Evolutionary conservation across 2,113 vertebrate species (phyloP).

Genomic region (Oryctolagus cuniculus): mOryCun1.1 NC_091438.1:4181501-4182000

Average conservation of each 20-base stretch:
- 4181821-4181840: not conserved
- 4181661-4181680: not conserved
- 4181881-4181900: conserved; percentile 16
- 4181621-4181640: not conserved
- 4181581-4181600: not conserved
- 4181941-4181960: not conserved
- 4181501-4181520: not conserved
- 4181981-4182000: not conserved
- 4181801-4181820: not conserved
- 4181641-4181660: not conserved
- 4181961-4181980: not conserved
- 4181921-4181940: not conserved
- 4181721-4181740: not conserved
- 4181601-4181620: not conserved
- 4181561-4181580: not conserved
- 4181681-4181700: not conserved
- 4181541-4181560: not conserved
- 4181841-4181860: not conserved
- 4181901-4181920: not conserved
- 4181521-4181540: not conserved
- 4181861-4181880: not conserved
- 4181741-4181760: conserved; percentile 8
- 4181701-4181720: not conserved
- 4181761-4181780: not conserved
- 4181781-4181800: conserved; percentile 22